Conservation (phyloP, 2,797 vertebrate species). For the Falco cherrug region DNA sequence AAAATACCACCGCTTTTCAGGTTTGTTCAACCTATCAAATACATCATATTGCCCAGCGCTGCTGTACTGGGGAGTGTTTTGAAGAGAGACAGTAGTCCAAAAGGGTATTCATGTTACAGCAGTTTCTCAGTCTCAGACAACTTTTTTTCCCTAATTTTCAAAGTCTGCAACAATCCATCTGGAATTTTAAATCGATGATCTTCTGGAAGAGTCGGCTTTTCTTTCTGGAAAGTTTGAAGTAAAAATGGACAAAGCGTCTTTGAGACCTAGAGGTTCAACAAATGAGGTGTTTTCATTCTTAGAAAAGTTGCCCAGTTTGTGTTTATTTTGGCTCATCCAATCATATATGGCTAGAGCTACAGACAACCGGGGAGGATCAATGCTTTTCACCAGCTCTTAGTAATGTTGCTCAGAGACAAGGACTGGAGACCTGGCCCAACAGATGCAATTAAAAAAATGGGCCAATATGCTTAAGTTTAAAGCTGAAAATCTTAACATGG, state of each 20-base stretch:
- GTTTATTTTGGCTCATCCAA: slow-evolving; percentile 52
- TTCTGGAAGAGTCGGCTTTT: slow-evolving; percentile 25
- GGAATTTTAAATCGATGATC: slow-evolving; percentile 50
- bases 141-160: neutral
- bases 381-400: slow-evolving; percentile 39
- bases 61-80: neutral
- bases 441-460: neutral
- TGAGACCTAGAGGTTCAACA: slow-evolving; percentile 56
- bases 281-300: slow-evolving; percentile 64
- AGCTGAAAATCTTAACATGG: neutral
- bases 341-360: neutral
- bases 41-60: neutral
- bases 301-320: slow-evolving; percentile 47
- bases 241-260: slow-evolving; percentile 61
- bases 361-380: slow-evolving; percentile 13
- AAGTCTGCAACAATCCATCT: slow-evolving; percentile 48
- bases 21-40: slow-evolving; percentile 29
- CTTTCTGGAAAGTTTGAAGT: slow-evolving; percentile 58
- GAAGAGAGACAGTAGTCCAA: neutral
- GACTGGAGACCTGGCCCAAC: neutral
- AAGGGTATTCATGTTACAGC: neutral
- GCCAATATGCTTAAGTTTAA: neutral
- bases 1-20: neutral
- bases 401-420: neutral
- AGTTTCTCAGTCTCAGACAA: neutral